Percentiles rank a stretch among this genome's conserved stretches.
These are phyloP conservation scores for Cydia amplana DNA, from an alignment of 1,140 invertebrate species.

Conservation along the genomic window DNA sequence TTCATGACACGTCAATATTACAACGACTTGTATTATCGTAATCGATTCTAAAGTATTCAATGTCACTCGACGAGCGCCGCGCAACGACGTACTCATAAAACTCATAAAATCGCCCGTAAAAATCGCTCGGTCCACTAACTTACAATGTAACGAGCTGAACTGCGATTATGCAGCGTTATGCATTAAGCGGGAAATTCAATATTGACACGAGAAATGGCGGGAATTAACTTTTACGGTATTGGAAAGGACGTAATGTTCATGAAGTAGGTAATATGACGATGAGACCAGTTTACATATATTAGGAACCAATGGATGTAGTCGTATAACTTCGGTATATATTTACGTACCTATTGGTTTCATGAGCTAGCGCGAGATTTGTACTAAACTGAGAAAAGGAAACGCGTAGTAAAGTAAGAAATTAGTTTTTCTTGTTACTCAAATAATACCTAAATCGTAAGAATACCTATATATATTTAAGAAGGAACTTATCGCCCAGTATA, in stretches of 20 bases:
- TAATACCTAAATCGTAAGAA: too few relatives aligned
- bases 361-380: too few relatives aligned
- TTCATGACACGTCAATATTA: background rate
- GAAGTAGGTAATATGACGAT: background rate
- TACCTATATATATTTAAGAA: too few relatives aligned
- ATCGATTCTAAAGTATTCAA: conserved; percentile 19
- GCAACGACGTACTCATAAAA: conserved; percentile 20
- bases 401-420: too few relatives aligned
- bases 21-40: conserved; percentile 7
- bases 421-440: too few relatives aligned
- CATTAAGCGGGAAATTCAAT: conserved; percentile 27
- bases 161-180: conserved; percentile 29
- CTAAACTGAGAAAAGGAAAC: too few relatives aligned
- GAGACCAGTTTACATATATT: background rate
- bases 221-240: conserved; percentile 19
- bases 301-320: background rate
- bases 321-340: background rate
- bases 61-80: conserved; percentile 12
- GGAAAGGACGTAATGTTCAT: background rate
- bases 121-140: conserved; percentile 26
- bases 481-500: too few relatives aligned
- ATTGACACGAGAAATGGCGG: conserved; percentile 23
- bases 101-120: conserved; percentile 23
- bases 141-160: conserved; percentile 26
- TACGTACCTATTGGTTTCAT: too few relatives aligned